Evolutionary conservation across 2,797 vertebrate species (phyloP).

Genomic region (Margarornis squamiger): DNA sequence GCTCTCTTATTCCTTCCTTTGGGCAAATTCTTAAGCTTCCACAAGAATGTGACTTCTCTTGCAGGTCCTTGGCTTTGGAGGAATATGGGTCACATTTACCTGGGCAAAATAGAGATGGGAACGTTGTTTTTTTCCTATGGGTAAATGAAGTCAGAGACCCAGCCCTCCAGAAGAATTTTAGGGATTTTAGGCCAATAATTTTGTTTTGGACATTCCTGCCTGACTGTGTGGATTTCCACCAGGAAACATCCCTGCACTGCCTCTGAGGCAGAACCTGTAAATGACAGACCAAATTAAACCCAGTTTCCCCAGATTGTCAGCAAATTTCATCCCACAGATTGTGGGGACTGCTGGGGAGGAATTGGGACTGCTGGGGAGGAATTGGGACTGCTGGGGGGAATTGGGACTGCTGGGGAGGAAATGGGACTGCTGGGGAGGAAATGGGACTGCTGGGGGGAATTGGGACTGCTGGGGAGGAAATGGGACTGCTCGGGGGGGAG

Average conservation of each 20-base stretch:
- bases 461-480: too few relatives aligned
- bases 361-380: too few relatives aligned
- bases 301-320: background rate
- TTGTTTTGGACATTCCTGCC: background rate
- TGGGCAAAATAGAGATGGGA: background rate
- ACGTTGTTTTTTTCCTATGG: background rate
- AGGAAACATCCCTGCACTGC: background rate
- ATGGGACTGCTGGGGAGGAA: too few relatives aligned
- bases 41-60: background rate
- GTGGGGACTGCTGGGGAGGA: too few relatives aligned
- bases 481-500: too few relatives aligned
- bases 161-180: background rate
- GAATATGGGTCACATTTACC: background rate
- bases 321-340: background rate
- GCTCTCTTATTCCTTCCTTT: background rate
- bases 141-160: background rate
- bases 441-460: too few relatives aligned
- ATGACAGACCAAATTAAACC: background rate
- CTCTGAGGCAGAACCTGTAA: background rate
- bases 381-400: too few relatives aligned
- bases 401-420: background rate
- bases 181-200: background rate
- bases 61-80: background rate
- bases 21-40: conserved; percentile 1
- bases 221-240: background rate